Evolutionary conservation across 2,113 vertebrate species (phyloP).

Genomic region (Alosa alosa): DNA sequence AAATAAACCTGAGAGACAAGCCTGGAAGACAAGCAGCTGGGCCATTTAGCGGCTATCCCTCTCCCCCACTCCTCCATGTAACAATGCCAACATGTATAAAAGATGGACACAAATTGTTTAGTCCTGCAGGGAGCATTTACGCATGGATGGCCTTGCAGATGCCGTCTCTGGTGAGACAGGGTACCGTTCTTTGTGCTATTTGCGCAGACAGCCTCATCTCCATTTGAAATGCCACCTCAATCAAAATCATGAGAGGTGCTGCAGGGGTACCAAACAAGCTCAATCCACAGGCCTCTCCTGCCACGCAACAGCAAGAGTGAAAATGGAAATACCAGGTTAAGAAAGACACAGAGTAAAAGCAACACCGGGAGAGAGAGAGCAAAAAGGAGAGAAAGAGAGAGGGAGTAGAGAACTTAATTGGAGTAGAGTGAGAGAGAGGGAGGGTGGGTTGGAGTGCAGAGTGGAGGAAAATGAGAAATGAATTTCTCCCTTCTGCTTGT

Average conservation of each 20-base stretch:
- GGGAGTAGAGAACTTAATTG: neutral
- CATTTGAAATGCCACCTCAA: neutral
- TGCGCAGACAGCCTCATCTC: neutral
- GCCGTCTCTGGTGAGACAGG: neutral
- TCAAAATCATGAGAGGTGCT: neutral
- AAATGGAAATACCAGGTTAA: neutral
- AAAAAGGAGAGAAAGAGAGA: neutral
- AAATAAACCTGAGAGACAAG: conserved; percentile 17
- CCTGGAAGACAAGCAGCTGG: conserved; percentile 13
- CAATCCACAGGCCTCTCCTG: neutral
- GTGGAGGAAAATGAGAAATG: neutral
- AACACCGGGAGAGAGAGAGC: neutral
- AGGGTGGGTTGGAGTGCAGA: neutral
- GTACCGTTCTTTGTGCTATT: neutral
- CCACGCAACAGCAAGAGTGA: neutral
- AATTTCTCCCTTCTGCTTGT: neutral
- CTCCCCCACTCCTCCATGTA: neutral
- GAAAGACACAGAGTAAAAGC: neutral
- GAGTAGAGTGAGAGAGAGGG: too few species aligned
- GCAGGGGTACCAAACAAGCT: neutral
- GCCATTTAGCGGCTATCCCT: neutral
- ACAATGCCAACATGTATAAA: conserved; percentile 18
- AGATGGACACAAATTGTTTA: conserved; percentile 28
- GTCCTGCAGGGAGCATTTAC: conserved; percentile 22
- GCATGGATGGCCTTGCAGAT: conserved; percentile 1